A percentile compares a stretch with the other conserved stretches of the same genome.
Evolutionary conservation across 2,888 invertebrate species (phyloP).

Genomic region (Leistus spinibarbis): DNA sequence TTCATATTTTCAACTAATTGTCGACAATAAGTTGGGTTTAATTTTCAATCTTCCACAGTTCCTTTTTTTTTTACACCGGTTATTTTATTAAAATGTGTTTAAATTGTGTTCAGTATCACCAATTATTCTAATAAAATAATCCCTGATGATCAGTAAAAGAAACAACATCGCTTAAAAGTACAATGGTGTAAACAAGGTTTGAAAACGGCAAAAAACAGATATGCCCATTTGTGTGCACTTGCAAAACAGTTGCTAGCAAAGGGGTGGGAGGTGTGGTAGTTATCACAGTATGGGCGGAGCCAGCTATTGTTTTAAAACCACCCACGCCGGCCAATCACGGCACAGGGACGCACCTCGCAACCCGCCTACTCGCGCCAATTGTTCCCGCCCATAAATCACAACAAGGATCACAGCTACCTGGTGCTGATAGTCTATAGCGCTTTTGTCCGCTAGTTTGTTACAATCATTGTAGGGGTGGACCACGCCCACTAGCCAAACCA

Average conservation of each 20-base stretch:
- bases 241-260: neutral
- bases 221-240: neutral
- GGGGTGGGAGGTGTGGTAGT: slow-evolving; percentile 3
- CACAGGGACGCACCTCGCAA: slow-evolving; percentile 1
- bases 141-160: too few species aligned
- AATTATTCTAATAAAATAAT: too few species aligned
- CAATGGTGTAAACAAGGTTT: neutral
- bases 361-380: neutral
- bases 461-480: slow-evolving; percentile 2
- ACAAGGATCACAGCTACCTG: neutral
- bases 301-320: slow-evolving; percentile 36
- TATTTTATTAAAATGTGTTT: too few species aligned
- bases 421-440: neutral
- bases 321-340: slow-evolving; percentile 30
- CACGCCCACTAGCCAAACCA: neutral
- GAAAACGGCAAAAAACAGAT: neutral
- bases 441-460: neutral
- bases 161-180: neutral
- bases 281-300: slow-evolving; percentile 6
- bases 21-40: too few species aligned
- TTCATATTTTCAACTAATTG: too few species aligned
- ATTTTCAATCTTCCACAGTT: too few species aligned
- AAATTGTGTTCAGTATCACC: too few species aligned
- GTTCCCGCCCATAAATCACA: slow-evolving; percentile 36
- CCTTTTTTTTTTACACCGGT: too few species aligned